A percentile compares a stretch with the other conserved stretches of the same genome.
Evolutionary conservation across 2,888 invertebrate species (phyloP).

Genomic region (Diaphora mendica): DNA sequence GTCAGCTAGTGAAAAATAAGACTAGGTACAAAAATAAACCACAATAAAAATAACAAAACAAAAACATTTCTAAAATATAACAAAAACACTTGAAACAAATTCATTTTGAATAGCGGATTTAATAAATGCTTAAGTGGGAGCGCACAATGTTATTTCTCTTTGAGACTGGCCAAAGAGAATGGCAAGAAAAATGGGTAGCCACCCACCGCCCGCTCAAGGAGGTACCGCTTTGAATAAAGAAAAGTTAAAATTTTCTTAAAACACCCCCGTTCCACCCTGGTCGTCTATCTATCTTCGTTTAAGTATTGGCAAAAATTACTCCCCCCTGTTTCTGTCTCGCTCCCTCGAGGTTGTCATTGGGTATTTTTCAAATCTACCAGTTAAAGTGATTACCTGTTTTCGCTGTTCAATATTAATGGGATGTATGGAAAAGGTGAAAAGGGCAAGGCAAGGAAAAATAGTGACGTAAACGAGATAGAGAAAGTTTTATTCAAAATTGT

Average conservation of each 20-base stretch:
- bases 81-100: constrained; percentile 75
- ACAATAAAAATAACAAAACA: constrained; percentile 42
- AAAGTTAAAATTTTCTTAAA: constrained; percentile 86
- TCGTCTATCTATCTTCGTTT: constrained; percentile 83
- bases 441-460: not conserved
- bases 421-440: not conserved
- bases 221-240: constrained; percentile 81
- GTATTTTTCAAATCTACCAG: constrained; percentile 67
- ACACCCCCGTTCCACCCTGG: constrained; percentile 70
- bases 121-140: constrained; percentile 82
- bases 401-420: constrained; percentile 19
- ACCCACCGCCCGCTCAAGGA: constrained; percentile 54
- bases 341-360: constrained; percentile 77
- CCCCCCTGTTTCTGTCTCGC: constrained; percentile 64
- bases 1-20: not conserved
- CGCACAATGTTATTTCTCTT: constrained; percentile 76
- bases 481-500: not conserved
- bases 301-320: constrained; percentile 85
- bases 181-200: constrained; percentile 76
- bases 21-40: constrained; percentile 9
- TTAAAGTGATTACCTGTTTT: constrained; percentile 48
- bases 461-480: not conserved
- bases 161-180: constrained; percentile 83
- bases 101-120: constrained; percentile 80
- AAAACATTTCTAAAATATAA: constrained; percentile 51